A percentile compares a stretch with the other conserved stretches of the same genome.
Conservation (phyloP, 2,797 vertebrate genomes). For the Chloroceryle inda region DNA sequence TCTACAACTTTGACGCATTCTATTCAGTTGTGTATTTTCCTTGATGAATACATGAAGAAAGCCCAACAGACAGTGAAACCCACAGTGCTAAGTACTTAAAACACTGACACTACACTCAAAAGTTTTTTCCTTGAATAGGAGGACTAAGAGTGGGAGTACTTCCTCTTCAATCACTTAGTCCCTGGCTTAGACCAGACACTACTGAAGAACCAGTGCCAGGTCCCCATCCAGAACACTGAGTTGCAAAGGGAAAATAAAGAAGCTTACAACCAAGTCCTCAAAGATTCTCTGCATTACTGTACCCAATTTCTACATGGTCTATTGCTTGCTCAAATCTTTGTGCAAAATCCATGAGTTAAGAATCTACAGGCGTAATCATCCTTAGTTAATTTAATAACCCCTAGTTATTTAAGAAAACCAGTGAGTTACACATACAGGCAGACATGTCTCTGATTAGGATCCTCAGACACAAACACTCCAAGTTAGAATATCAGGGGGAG, state of each 20-base stretch:
- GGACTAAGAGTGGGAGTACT: neutral
- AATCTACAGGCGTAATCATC: neutral
- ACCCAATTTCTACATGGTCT: neutral
- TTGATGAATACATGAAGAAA: neutral
- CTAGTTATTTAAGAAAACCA: constrained; percentile 4
- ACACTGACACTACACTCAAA: neutral
- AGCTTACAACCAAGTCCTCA: neutral
- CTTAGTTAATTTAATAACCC: neutral
- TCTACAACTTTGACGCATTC: neutral
- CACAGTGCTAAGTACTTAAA: neutral
- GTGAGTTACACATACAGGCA: neutral
- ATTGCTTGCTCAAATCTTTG: neutral
- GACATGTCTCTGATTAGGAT: neutral
- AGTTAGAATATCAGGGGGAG: neutral
- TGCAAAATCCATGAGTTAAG: neutral
- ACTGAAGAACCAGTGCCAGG: neutral
- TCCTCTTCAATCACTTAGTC: neutral
- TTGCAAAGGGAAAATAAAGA: neutral
- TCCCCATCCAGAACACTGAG: neutral
- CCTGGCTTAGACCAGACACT: neutral
- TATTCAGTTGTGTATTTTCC: neutral
- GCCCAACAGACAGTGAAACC: neutral
- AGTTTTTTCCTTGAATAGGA: neutral
- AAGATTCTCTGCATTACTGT: neutral
- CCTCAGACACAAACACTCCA: neutral